These are phyloP conservation scores for Pangasius krempfi DNA, from an alignment of 2,797 vertebrate genomes.

Conservation along the genomic window DNA sequence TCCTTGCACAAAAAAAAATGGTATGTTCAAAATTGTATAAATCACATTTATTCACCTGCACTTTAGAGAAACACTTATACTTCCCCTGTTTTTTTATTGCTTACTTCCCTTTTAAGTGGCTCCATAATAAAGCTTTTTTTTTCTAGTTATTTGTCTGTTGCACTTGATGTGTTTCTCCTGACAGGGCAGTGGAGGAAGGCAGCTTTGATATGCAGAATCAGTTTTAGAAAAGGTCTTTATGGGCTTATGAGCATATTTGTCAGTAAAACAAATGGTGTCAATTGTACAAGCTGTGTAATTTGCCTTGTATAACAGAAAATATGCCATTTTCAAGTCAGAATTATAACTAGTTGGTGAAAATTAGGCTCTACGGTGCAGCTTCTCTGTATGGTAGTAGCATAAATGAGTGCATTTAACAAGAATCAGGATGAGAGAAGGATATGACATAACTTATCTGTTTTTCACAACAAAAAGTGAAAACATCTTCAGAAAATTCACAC, in stretches of 20 bases:
- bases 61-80: neutral
- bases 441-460: neutral
- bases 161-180: neutral
- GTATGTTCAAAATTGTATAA: neutral
- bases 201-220: neutral
- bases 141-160: neutral
- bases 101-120: constrained; percentile 29
- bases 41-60: neutral
- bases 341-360: neutral
- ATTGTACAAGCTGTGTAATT: neutral
- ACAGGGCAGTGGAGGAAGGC: neutral
- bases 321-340: constrained; percentile 15
- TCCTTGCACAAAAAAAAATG: neutral
- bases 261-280: neutral
- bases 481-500: neutral
- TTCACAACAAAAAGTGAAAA: neutral
- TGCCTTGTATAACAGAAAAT: neutral
- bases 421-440: neutral
- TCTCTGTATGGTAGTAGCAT: neutral
- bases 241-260: constrained; percentile 29
- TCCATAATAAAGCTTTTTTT: constrained; percentile 32
- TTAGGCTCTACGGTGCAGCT: neutral
- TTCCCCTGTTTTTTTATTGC: neutral
- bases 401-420: neutral
- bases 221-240: neutral